These are phyloP conservation scores for Rapana venosa DNA, from an alignment of 2,888 invertebrate species.

Conservation along the genomic window DNA sequence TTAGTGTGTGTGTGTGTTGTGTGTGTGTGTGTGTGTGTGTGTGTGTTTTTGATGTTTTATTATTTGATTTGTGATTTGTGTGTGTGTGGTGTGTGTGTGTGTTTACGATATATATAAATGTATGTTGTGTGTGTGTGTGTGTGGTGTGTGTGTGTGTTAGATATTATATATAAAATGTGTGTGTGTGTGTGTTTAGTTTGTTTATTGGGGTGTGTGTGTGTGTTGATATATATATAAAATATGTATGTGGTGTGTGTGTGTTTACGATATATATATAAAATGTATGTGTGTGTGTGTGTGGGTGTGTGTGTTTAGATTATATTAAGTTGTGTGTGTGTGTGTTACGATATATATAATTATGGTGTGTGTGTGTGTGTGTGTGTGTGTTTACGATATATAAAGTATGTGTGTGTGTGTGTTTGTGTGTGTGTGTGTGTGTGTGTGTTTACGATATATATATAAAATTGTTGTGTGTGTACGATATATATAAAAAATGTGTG, in stretches of 20 bases:
- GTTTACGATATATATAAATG: neutral
- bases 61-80: too few relatives aligned
- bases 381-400: neutral
- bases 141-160: neutral
- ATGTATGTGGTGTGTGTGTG: neutral
- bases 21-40: slow-evolving; percentile 25
- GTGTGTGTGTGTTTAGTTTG: neutral
- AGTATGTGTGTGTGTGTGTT: too few relatives aligned
- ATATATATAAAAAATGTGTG: neutral
- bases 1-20: neutral
- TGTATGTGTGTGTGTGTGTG: slow-evolving; percentile 14
- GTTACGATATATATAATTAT: neutral
- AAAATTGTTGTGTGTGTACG: neutral
- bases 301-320: neutral
- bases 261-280: neutral
- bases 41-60: too few relatives aligned
- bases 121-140: slow-evolving; percentile 15
- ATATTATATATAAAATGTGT: too few relatives aligned
- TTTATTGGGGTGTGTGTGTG: neutral
- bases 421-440: slow-evolving; percentile 7
- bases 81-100: neutral
- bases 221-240: too few relatives aligned
- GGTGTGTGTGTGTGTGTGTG: slow-evolving; percentile 11
- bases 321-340: slow-evolving; percentile 1
- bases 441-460: neutral